Evolutionary conservation across 2,797 vertebrate genomes (phyloP), one percentile per base, ranked within the genome.

Genomic region (Lithobates sylvaticus): DNA sequence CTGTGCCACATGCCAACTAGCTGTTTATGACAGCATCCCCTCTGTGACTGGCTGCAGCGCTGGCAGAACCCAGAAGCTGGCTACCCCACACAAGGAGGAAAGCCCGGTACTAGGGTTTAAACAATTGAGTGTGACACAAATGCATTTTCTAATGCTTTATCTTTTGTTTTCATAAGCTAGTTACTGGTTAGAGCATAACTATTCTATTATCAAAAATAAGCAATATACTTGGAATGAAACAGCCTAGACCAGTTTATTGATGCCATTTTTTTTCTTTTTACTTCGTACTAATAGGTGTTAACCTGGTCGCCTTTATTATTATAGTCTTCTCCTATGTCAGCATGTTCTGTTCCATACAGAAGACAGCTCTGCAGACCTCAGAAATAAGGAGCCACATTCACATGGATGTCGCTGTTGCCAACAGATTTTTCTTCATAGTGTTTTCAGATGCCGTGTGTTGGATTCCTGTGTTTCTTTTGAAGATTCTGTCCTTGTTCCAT

Each of bases 391-490:
- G 89, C 90, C 89, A 92, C 26, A 91, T 95, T 72, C 89, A 91
- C 90, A 93, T 88, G 84, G 95, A 96, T 5, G 93, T 94, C 74
- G 93, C 92, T 0, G 89, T 96, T 81, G 94, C 93, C 87, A 96
- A 93, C 81, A 84, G 85, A n/a, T 96, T 96, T 89, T 97, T 97
- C 91, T 95, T 96, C 89, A 96, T 95, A 3, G 95, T 96, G 92
- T 95, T 97, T 94, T 97, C 96, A 92, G 95, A 97, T 80, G 96
- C 96, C 94, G 97, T 97, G 95, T 97, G 96, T 94, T 99, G 98
- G 97, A 96, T 97, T 84, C 91, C 90, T 12, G 94, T 95, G 88
- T 97, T 97, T 91, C 83, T 96, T 47, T 91, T 94, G 87, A 95
- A 97, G 92, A 89, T 94, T n/a, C 92, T 96, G 34, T 94, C 93